phyloP scores from a whole-genome alignment of 53 echinoderm and acorn worm genomes.

The Arbacia lixula region DNA sequence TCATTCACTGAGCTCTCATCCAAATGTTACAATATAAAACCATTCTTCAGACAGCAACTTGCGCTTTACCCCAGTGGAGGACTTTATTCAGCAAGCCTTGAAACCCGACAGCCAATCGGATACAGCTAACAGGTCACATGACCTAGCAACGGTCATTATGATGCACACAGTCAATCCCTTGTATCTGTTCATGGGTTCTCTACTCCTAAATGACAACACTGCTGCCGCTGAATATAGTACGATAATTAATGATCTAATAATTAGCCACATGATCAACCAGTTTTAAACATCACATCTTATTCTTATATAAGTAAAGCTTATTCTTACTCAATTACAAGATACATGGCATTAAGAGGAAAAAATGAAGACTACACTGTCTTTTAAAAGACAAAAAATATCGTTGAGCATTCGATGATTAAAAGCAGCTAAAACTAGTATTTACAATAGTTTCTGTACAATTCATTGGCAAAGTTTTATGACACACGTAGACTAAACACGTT shows the following conservation, averaged over 20 bases:
- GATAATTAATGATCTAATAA: conserved; percentile 17
- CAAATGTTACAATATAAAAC: too few relatives aligned
- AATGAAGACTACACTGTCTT: neutral
- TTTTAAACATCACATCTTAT: conserved; percentile 12
- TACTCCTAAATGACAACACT: conserved; percentile 25
- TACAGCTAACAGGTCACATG: too few relatives aligned
- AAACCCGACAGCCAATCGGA: too few relatives aligned
- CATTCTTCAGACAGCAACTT: too few relatives aligned
- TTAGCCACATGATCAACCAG: conserved; percentile 25
- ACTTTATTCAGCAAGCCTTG: too few relatives aligned
- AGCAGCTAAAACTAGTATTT: conserved; percentile 44
- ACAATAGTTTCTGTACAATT: conserved; percentile 56
- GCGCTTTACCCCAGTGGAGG: too few relatives aligned
- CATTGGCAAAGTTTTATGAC: conserved; percentile 53
- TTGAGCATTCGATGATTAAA: conserved; percentile 34
- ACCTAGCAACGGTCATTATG: too few relatives aligned
- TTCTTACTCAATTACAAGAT: too few relatives aligned
- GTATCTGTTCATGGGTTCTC: too few relatives aligned
- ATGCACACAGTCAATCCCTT: too few relatives aligned
- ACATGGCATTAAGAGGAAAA: conserved; percentile 15
- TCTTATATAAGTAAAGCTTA: conserved; percentile 21
- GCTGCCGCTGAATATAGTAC: conserved; percentile 32
- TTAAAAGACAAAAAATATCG: neutral
- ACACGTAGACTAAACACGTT: conserved; percentile 28
- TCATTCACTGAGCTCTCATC: too few relatives aligned